Evolutionary conservation across 2,888 invertebrate species (phyloP), one percentile per base, ranked within the genome.

Genomic region (Eristalis intricaria): DNA sequence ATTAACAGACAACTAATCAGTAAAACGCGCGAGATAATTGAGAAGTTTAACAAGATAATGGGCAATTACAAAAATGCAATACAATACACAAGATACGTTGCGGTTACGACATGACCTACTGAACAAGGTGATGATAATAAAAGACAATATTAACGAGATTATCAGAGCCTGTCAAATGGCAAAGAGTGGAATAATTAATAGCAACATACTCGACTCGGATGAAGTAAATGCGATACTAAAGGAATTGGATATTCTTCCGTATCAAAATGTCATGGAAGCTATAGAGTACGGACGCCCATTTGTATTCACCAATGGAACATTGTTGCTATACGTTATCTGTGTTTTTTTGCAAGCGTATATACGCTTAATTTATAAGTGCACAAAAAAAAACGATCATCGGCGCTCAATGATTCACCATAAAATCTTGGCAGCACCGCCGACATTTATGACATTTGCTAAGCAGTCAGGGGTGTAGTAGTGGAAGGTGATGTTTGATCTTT

Each of bases 241-340:
- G 1, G 82, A 82, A 79, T 32, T 77, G 0, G 81, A 84, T 66
- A 88, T 82, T 1, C 63, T 88, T 13, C 88, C 86, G 2, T 88
- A 86, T 26, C 29, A 38, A 7, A 89, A 89, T 26, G 81, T 73
- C 35, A 82, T 84, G 13, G 76, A 86, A 58, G 88, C 86, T 8
- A 74, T 89, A 0, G 11, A 60, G 56, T 88, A 81, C 26, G 88
- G 86, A 19, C 65, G 58, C 64, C 88, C 88, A 4, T 58, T 60
- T 10, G 70, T 88, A 32, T 58, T 82, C 4, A 65, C 80, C 29
- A 89, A 86, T 61, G 61, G 61, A 10, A 56, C 88, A 4, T 58
- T 80, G 22, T n/a, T n/a, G n/a, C 13, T 0, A 75, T 23, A 5
- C n/a, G n/a, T n/a, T n/a, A n/a, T n/a, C n/a, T n/a, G n/a, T n/a